Evolutionary conservation across 2,888 invertebrate genomes (phyloP), one percentile per base, ranked within the genome.

Genomic region (Phyllotreta striolata): DNA sequence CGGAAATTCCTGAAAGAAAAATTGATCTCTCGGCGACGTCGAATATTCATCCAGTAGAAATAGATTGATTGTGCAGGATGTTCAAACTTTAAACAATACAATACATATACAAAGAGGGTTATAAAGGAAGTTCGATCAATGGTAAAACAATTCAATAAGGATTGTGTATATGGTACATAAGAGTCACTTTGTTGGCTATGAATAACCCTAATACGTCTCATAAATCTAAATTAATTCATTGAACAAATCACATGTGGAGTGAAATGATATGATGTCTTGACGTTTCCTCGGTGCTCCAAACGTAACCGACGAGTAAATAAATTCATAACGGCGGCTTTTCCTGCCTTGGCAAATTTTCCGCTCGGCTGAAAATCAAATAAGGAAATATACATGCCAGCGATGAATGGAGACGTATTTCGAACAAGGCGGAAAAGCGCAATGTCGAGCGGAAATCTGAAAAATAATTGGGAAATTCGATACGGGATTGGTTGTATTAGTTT

Each of bases 301-400:
- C 38, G 38, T 52, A 52, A 38, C 52, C 24, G 24, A 52, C 37
- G 37, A 34, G 12, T 8, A 38, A 38, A 52, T 38, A 52, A 52
- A 52, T 52, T 52, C 52, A 52, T 52, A 39, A 52, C 52, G 10
- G 52, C 6, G 52, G 52, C 39, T 52, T 52, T 52, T 38, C 52
- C 6, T 3, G 10, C 38, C 39, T 39, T 14, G 13, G 39, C 10
- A 47, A 57, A 57, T 57, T 46, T 47, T 24, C 12, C 37, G 13
- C 47, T 34, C 47, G 13, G 9, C 9, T 8, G 38, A 37, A 57
- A 57, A 57, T 57, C 57, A 57, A 57, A 57, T 57, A 57, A 14
- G 57, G 57, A 47, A 57, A 57, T 39, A 47, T 46, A 56, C 57
- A 46, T 47, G 57, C 49, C 56, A 47, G 10, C 57, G 57, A 57